phyloP scores from a whole-genome alignment of 2,113 vertebrate species.

The Podarcis raffonei region DNA sequence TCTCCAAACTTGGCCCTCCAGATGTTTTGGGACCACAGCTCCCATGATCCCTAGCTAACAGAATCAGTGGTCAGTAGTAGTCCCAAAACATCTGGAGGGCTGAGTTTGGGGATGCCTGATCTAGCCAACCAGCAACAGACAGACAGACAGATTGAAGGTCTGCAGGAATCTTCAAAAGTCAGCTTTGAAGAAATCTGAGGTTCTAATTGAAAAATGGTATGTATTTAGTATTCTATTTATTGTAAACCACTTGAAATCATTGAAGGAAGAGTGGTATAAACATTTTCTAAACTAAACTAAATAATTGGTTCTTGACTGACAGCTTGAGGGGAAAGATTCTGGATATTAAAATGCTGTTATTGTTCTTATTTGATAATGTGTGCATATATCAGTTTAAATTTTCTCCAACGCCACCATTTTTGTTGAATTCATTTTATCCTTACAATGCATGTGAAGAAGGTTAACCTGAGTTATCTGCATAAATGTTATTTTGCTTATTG shows the following conservation, averaged over 20 bases:
- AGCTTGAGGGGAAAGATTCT: background rate
- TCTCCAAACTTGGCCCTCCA: no score
- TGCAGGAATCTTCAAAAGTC: background rate
- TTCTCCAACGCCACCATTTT: background rate
- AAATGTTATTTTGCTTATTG: background rate
- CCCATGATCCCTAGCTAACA: no score
- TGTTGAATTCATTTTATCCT: background rate
- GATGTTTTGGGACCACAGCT: no score
- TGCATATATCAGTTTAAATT: background rate
- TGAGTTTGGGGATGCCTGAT: no score
- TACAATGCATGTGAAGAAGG: background rate
- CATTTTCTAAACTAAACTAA: background rate
- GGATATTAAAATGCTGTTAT: background rate
- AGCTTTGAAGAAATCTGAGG: background rate
- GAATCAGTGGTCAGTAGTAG: no score
- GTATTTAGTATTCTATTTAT: background rate
- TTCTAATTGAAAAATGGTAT: background rate
- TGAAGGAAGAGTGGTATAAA: background rate
- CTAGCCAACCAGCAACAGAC: background rate
- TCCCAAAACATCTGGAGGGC: no score
- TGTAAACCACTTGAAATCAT: background rate
- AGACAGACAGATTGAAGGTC: background rate
- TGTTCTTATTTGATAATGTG: background rate
- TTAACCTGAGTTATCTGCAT: background rate
- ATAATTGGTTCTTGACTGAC: background rate